These are phyloP conservation scores for Myotis yumanensis DNA, from an alignment of 2,113 vertebrate species.

Conservation along the genomic window DNA sequence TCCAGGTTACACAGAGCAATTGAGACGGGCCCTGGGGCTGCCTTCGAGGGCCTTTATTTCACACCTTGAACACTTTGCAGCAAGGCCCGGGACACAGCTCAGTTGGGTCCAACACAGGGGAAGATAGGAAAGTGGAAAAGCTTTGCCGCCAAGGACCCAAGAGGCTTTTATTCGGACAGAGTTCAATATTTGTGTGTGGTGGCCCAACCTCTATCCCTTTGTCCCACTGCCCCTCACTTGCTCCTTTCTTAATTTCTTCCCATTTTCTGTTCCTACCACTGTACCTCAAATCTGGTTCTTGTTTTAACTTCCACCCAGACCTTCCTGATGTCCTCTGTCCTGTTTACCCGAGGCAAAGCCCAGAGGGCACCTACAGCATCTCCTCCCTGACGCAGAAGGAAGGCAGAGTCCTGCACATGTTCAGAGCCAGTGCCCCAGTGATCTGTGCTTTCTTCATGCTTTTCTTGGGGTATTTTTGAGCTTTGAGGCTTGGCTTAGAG, in stretches of 20 bases:
- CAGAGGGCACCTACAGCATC: too few relatives aligned
- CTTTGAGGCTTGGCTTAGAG: neutral
- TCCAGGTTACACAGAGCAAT: neutral
- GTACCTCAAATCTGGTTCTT: neutral
- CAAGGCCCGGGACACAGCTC: neutral
- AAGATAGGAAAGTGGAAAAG: neutral
- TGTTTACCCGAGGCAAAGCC: neutral
- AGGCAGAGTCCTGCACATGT: neutral
- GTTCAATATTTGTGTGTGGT: neutral
- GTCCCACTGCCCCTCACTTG: neutral
- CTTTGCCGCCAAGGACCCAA: neutral
- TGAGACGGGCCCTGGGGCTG: neutral
- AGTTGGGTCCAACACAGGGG: neutral
- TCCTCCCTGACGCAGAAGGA: neutral
- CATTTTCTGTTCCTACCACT: neutral
- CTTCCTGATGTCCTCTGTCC: neutral
- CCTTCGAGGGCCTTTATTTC: neutral
- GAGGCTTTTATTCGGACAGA: constrained; percentile 39
- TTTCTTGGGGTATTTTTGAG: neutral
- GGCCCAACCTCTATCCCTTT: neutral
- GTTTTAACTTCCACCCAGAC: neutral
- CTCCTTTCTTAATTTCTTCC: neutral
- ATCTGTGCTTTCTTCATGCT: neutral
- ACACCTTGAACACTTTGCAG: neutral
- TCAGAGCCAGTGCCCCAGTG: neutral